Evolutionary conservation across 2,888 invertebrate species (phyloP).

Genomic region (Apoda limacodes): DNA sequence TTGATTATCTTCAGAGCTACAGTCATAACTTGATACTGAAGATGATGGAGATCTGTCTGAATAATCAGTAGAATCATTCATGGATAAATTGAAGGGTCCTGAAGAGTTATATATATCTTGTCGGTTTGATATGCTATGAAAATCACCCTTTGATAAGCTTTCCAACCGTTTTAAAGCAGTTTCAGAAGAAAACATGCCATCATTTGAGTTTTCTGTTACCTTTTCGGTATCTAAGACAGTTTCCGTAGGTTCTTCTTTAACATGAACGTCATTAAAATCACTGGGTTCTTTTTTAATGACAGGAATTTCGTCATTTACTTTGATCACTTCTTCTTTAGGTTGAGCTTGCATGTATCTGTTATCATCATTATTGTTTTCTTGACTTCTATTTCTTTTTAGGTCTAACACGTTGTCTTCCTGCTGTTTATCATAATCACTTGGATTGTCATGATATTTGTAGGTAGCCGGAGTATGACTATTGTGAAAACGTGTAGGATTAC

Average conservation of each 20-base stretch:
- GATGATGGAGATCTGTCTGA: conserved; percentile 70
- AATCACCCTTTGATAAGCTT: conserved; percentile 83
- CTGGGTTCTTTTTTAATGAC: conserved; percentile 38
- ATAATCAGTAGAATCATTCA: conserved; percentile 48
- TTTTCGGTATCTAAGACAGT: conserved; percentile 28
- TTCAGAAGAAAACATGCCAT: conserved; percentile 59
- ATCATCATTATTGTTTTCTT: conserved; percentile 25
- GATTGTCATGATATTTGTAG: conserved; percentile 25
- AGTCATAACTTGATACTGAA: conserved; percentile 71
- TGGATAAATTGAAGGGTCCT: conserved; percentile 45
- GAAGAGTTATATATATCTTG: conserved; percentile 31
- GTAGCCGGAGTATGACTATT: conserved; percentile 33
- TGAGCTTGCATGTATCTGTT: conserved; percentile 16
- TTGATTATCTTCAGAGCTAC: conserved; percentile 70
- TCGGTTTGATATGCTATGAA: conserved; percentile 60
- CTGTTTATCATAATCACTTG: conserved; percentile 27
- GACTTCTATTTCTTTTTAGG: conserved; percentile 49
- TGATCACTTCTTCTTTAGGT: conserved; percentile 27
- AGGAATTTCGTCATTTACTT: conserved; percentile 40
- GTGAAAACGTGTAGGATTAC: conserved; percentile 88
- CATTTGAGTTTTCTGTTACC: conserved; percentile 8
- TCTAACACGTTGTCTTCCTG: conserved; percentile 41
- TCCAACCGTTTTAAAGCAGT: conserved; percentile 83
- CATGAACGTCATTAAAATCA: conserved; percentile 43
- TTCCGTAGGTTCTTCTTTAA: conserved; percentile 48